Base-by-base conservation (phyloP, 1,140 invertebrate genomes). In the Pseudachorutes palmiensis region DNA sequence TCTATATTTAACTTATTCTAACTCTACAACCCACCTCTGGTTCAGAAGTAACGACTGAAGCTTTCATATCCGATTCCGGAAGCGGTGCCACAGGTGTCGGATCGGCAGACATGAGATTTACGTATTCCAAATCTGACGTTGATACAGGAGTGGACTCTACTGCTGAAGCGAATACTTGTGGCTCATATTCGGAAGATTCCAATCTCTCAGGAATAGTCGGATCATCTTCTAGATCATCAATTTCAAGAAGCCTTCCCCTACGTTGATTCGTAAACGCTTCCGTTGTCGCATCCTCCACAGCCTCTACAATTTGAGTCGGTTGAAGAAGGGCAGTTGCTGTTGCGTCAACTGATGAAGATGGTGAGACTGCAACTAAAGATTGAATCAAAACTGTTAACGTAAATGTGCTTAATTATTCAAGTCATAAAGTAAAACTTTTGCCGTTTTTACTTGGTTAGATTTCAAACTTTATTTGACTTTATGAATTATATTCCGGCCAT, bases 111-210 rank as follows among this genome's bases (percentile, higher is more conserved):
- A n/a, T n/a, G n/a, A 55, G 24, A 26, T 55, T 55, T 16, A 55
- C 24, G 51, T 55, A 55, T 5, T 9, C 24, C 22, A 41, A 22
- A 45, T 3, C 30, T 41, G 61, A 26, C 33, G 31, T 41, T 33
- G 61, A 41, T 36, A 9, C 31, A 12, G 61, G 31, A n/a, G 32
- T 62, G 9, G 30, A n/a, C 28, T 5, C 2, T 14, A 19, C 33
- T 1, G 59, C 48, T 26, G 65, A 57, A 2, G 68, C 59, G 45
- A 68, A 67, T 16, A 68, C 60, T 59, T 70, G 65, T 9, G 68
- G 65, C 48, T 72, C 71, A 55, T 67, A 67, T 59, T 72, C 71
- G 2, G 71, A 72, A 14, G 71, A 67, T 55, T 72, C 71, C 14
- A 72, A 57, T 36, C 45, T 19, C 26, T 28, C 33, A 14, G 65